Conservation (phyloP, 2,888 invertebrate species). For the Eristalis intricaria region DNA sequence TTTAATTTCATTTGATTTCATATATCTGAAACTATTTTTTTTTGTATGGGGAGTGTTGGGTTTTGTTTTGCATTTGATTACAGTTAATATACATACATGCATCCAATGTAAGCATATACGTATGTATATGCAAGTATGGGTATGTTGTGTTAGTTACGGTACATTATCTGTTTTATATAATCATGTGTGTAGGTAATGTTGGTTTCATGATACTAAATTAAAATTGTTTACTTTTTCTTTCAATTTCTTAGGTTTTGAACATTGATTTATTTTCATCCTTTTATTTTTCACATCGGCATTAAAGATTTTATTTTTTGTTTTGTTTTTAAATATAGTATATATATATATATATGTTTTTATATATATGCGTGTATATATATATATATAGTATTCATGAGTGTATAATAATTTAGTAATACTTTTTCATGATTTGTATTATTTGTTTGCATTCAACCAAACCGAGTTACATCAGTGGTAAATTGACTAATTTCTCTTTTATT, state of each 20-base stretch:
- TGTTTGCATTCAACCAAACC: slow-evolving; percentile 72
- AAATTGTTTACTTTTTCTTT: slow-evolving; percentile 55
- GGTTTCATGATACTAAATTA: slow-evolving; percentile 65
- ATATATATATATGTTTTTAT: slow-evolving; percentile 38
- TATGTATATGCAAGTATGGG: slow-evolving; percentile 48
- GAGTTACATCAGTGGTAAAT: slow-evolving; percentile 71
- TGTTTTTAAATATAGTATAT: slow-evolving; percentile 67
- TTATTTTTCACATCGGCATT: slow-evolving; percentile 66
- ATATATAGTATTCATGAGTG: slow-evolving; percentile 75
- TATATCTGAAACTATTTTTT: slow-evolving; percentile 52
- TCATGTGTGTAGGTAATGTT: slow-evolving; percentile 68
- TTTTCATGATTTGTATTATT: slow-evolving; percentile 76
- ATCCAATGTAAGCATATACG: neutral
- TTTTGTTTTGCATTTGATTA: slow-evolving; percentile 53
- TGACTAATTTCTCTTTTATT: slow-evolving; percentile 66
- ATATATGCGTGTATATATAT: slow-evolving; percentile 71
- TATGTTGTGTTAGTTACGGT: slow-evolving; percentile 52
- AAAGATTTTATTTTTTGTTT: slow-evolving; percentile 33
- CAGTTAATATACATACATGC: slow-evolving; percentile 58
- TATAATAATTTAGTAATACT: slow-evolving; percentile 73
- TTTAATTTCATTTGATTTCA: slow-evolving; percentile 28
- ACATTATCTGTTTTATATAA: slow-evolving; percentile 32
- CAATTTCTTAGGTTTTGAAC: slow-evolving; percentile 74
- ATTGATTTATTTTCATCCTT: slow-evolving; percentile 73
- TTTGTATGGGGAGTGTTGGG: slow-evolving; percentile 20